Percentiles rank a stretch among this genome's conserved stretches.
phyloP scores from a whole-genome alignment of 1,140 invertebrate species.

The Arctopsyche grandis region DNA sequence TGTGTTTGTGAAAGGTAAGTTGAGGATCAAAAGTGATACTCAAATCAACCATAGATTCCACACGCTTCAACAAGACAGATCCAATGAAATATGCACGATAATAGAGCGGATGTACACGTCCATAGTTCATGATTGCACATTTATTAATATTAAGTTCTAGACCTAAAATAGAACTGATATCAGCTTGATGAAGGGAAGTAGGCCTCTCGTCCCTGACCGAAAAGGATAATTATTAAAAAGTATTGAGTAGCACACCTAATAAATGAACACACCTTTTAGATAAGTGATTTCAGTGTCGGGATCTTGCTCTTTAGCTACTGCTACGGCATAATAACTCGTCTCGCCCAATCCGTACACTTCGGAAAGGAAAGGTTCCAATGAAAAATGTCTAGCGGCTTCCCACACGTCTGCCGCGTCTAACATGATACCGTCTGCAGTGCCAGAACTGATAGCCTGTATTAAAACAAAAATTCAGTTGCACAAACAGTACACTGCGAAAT shows the following conservation, averaged over 20 bases:
- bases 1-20: too few relatives aligned
- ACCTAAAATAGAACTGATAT: too few relatives aligned
- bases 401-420: constrained; percentile 95
- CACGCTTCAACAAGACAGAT: too few relatives aligned
- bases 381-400: constrained; percentile 83
- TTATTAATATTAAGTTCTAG: too few relatives aligned
- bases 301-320: constrained; percentile 90
- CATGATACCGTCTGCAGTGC: constrained; percentile 87
- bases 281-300: constrained; percentile 88
- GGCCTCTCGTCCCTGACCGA: not conserved
- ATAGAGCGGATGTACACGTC: too few relatives aligned
- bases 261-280: constrained; percentile 72
- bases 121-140: too few relatives aligned
- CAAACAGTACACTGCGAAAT: constrained; percentile 25
- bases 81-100: too few relatives aligned
- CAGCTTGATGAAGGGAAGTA: too few relatives aligned
- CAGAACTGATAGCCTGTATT: constrained; percentile 70
- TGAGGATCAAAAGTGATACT: too few relatives aligned
- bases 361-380: constrained; percentile 87
- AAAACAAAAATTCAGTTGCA: constrained; percentile 12
- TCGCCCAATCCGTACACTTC: constrained; percentile 89
- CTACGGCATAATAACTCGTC: constrained; percentile 93
- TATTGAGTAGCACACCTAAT: not conserved
- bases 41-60: too few relatives aligned
- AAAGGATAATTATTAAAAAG: not conserved